Percentiles rank a stretch among this genome's conserved stretches.
phyloP scores from a whole-genome alignment of 1,140 invertebrate genomes.

The Pseudobourletiella spinata region DNA sequence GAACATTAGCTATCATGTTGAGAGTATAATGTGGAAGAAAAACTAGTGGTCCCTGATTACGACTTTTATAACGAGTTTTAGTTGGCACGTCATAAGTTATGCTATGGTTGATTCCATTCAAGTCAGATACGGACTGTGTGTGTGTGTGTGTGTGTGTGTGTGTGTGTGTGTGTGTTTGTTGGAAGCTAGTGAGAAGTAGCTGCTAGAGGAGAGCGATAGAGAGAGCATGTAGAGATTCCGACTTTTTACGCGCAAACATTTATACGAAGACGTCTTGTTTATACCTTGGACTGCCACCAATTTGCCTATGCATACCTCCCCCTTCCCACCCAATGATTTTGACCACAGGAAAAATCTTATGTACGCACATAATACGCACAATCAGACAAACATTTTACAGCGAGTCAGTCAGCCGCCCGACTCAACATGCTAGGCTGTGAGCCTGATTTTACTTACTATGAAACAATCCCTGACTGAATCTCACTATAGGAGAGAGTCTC shows the following conservation, averaged over 20 bases:
- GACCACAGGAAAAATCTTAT: no score
- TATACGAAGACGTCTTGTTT: neutral
- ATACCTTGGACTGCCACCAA: neutral
- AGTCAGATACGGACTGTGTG: neutral
- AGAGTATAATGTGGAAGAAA: neutral
- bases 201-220: no score
- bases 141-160: neutral
- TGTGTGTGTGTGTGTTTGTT: no score
- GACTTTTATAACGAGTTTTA: slow-evolving; percentile 7
- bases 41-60: neutral
- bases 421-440: no score
- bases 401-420: no score
- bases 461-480: no score
- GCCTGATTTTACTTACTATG: no score
- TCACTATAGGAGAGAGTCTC: no score
- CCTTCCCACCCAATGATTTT: no score
- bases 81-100: neutral
- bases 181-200: no score
- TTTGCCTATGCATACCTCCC: neutral
- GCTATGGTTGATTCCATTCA: neutral
- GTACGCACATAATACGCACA: no score
- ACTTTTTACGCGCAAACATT: neutral
- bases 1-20: neutral
- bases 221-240: neutral
- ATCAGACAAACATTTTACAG: no score